A percentile compares a stretch with the other conserved stretches of the same genome.
phyloP scores from a whole-genome alignment of 2,113 vertebrate species.

The Myanophis thanlyinensis region DNA sequence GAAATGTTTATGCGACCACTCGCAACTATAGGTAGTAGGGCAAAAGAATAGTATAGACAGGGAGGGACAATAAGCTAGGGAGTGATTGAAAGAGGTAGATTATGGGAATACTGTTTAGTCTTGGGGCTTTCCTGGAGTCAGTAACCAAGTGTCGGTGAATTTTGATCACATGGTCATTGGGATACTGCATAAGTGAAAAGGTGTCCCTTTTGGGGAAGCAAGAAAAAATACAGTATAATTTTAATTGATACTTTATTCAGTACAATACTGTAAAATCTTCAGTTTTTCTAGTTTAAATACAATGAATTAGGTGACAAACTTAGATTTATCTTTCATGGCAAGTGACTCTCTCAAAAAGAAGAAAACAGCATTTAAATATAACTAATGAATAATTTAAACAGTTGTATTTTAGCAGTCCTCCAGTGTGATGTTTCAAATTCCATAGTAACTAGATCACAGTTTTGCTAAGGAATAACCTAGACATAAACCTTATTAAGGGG shows the following conservation, averaged over 20 bases:
- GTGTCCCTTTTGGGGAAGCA: background rate
- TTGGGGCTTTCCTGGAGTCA: too few species aligned
- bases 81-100: too few species aligned
- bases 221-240: slow-evolving; percentile 16
- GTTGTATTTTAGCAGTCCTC: background rate
- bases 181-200: too few species aligned
- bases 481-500: background rate
- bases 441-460: background rate
- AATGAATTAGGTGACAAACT: background rate
- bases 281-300: slow-evolving; percentile 16
- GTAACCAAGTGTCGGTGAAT: too few species aligned
- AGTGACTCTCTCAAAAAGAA: slow-evolving; percentile 16
- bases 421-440: background rate
- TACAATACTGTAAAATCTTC: background rate
- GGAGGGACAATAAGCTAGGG: too few species aligned
- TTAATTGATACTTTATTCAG: background rate
- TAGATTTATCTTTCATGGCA: background rate
- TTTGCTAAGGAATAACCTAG: background rate
- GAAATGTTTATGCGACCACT: too few species aligned
- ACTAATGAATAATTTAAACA: background rate
- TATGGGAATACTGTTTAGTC: too few species aligned
- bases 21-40: too few species aligned
- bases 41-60: too few species aligned
- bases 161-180: too few species aligned
- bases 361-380: too few species aligned